A percentile compares a stretch with the other conserved stretches of the same genome.
These are phyloP conservation scores for Danaus plexippus DNA, from an alignment of 1,140 invertebrate genomes.

Conservation along the genomic window DNA sequence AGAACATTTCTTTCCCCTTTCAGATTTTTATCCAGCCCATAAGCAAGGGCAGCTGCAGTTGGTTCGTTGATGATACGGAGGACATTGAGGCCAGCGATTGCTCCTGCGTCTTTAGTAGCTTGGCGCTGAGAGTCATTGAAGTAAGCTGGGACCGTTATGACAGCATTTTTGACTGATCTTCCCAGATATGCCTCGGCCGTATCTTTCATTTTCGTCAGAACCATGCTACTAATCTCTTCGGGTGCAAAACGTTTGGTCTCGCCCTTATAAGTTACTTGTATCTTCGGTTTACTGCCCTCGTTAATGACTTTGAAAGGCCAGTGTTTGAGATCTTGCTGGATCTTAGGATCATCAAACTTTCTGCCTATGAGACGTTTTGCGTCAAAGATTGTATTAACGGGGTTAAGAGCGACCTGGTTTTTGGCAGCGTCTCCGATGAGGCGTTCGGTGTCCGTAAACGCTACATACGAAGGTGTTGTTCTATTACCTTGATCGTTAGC, in stretches of 20 bases:
- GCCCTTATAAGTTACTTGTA: constrained; percentile 81
- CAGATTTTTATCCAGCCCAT: constrained; percentile 79
- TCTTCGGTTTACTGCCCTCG: constrained; percentile 78
- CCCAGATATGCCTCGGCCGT: constrained; percentile 81
- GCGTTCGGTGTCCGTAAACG: constrained; percentile 86
- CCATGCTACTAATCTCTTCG: constrained; percentile 85
- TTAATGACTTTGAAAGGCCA: constrained; percentile 83
- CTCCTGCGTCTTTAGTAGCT: constrained; percentile 73
- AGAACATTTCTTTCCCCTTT: constrained; percentile 76
- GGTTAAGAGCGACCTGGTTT: constrained; percentile 75
- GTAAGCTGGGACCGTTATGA: constrained; percentile 77
- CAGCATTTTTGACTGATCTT: constrained; percentile 75
- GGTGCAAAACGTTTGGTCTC: constrained; percentile 81
- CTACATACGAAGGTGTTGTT: constrained; percentile 93
- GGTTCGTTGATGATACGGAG: constrained; percentile 84
- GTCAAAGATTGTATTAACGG: constrained; percentile 70
- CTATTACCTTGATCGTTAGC: constrained; percentile 95
- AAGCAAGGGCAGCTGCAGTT: constrained; percentile 84
- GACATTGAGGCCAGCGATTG: constrained; percentile 78
- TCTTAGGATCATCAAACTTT: constrained; percentile 79
- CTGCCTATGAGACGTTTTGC: constrained; percentile 77
- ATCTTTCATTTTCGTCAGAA: constrained; percentile 70
- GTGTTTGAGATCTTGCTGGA: constrained; percentile 82
- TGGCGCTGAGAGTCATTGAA: constrained; percentile 72
- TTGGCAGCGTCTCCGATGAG: constrained; percentile 82